These are phyloP conservation scores for Pygoscelis antarcticus DNA, from an alignment of 2,113 vertebrate species.

Conservation along the genomic window DNA sequence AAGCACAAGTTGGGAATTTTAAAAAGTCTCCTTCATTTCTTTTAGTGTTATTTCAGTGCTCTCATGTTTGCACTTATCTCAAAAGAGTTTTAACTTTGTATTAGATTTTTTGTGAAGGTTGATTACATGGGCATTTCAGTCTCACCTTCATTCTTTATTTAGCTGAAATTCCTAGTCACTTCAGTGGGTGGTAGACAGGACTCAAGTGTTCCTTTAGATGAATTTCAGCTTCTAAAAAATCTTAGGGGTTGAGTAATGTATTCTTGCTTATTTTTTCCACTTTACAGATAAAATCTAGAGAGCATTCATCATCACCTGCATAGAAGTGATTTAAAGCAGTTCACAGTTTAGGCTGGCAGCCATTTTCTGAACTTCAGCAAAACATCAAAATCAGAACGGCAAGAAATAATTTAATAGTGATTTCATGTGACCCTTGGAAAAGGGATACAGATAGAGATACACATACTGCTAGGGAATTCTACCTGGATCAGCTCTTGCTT, in stretches of 20 bases:
- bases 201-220: constrained; percentile 55
- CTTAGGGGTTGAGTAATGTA: constrained; percentile 29
- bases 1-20: constrained; percentile 43
- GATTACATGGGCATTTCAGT: constrained; percentile 60
- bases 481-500: neutral
- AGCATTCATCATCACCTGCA: constrained; percentile 27
- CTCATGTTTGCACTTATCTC: constrained; percentile 51
- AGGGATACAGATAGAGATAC: neutral
- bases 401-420: neutral
- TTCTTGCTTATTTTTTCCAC: constrained; percentile 57
- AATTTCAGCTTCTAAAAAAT: constrained; percentile 58
- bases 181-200: constrained; percentile 59
- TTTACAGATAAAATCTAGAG: constrained; percentile 52
- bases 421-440: constrained; percentile 1
- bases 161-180: constrained; percentile 61
- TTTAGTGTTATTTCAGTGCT: constrained; percentile 24
- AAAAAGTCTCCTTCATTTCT: constrained; percentile 42
- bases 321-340: constrained; percentile 34
- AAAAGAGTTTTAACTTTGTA: constrained; percentile 61
- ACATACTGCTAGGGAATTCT: neutral
- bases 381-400: neutral
- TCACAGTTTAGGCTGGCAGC: constrained; percentile 18
- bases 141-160: constrained; percentile 62
- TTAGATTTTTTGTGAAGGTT: constrained; percentile 59
- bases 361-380: constrained; percentile 31